A percentile compares a stretch with the other conserved stretches of the same genome.
Conservation (phyloP, 1,140 invertebrate genomes). For the Drosophila tani region DNA sequence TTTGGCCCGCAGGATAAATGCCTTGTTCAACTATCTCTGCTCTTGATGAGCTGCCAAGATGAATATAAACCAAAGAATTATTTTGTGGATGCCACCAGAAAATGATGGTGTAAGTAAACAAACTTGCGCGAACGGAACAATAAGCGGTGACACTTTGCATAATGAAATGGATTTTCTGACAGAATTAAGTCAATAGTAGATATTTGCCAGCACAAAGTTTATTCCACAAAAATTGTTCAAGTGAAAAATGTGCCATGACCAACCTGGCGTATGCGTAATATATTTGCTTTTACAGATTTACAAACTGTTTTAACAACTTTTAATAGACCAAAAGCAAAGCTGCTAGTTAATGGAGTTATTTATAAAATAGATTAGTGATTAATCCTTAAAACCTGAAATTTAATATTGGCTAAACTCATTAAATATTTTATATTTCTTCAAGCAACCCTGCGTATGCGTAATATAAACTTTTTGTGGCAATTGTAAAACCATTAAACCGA, state of each 20-base stretch:
- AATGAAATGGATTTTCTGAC: conserved; percentile 39
- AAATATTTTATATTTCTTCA: neutral
- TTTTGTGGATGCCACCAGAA: conserved; percentile 32
- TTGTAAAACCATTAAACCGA: conserved; percentile 36
- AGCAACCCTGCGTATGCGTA: conserved; percentile 19
- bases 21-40: conserved; percentile 35
- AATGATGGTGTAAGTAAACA: conserved; percentile 32
- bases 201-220: conserved; percentile 9
- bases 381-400: neutral
- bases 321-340: neutral
- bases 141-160: conserved; percentile 47
- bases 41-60: conserved; percentile 48
- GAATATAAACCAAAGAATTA: conserved; percentile 30
- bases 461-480: conserved; percentile 19
- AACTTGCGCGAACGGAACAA: conserved; percentile 29
- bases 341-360: neutral
- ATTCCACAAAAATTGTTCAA: neutral
- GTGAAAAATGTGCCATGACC: conserved; percentile 1
- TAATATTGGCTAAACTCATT: neutral
- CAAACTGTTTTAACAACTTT: conserved; percentile 5
- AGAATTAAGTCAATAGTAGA: conserved; percentile 13
- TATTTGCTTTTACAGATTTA: neutral
- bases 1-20: conserved; percentile 29
- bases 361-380: neutral
- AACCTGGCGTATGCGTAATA: conserved; percentile 3